Percentiles rank a stretch among this genome's conserved stretches.
phyloP scores from a whole-genome alignment of 2,797 vertebrate genomes.

The Clamator glandarius region DNA sequence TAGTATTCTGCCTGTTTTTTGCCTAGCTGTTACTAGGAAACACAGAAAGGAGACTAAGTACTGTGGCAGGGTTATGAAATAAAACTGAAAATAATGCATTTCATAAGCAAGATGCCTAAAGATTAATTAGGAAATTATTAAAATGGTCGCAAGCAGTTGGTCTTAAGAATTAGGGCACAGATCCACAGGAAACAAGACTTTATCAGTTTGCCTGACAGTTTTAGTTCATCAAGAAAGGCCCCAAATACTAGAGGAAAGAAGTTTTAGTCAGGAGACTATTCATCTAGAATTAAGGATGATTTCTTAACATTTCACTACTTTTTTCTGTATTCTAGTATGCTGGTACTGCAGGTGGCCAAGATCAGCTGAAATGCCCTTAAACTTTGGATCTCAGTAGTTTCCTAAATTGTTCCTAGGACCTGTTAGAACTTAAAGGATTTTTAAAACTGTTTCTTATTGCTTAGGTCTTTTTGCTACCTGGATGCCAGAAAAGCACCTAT shows the following conservation, averaged over 20 bases:
- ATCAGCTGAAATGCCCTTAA: not conserved
- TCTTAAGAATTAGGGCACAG: not conserved
- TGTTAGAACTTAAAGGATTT: not conserved
- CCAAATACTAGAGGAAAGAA: not conserved
- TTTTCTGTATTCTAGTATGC: not conserved
- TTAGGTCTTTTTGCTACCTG: not conserved
- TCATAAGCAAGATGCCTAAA: no score
- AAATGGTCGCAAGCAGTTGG: not conserved
- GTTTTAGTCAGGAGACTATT: not conserved
- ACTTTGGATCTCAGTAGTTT: not conserved
- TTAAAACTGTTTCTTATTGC: not conserved
- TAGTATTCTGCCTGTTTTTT: not conserved
- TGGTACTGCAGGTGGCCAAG: not conserved
- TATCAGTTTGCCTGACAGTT: not conserved
- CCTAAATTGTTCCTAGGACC: not conserved
- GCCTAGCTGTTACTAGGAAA: not conserved
- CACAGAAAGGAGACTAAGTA: not conserved
- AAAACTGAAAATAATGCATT: not conserved
- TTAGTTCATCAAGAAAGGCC: not conserved
- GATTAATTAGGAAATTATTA: no score
- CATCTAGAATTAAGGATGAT: not conserved
- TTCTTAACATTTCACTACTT: not conserved
- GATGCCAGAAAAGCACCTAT: not conserved
- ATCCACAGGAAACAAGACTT: not conserved
- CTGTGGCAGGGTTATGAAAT: not conserved